phyloP scores from a whole-genome alignment of 2,888 invertebrate genomes.

The Oscheius sp. region DNA sequence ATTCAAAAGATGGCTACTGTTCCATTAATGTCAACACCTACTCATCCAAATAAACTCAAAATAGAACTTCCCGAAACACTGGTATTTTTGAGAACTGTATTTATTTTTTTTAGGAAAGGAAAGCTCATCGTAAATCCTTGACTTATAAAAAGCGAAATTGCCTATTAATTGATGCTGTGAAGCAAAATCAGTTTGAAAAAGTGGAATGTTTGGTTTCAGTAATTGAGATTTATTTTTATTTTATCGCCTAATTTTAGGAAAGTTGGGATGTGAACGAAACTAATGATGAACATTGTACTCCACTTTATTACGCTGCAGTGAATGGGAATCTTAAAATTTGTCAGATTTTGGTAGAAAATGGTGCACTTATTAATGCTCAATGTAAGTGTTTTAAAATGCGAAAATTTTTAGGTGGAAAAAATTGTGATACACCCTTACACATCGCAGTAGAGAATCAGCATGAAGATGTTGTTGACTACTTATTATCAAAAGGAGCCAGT shows the following conservation, averaged over 20 bases:
- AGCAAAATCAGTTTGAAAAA: not conserved
- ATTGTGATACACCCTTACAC: slow-evolving; percentile 42
- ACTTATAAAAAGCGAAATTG: not conserved
- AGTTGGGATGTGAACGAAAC: slow-evolving; percentile 45
- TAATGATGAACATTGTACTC: slow-evolving; percentile 37
- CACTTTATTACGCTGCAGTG: slow-evolving; percentile 40
- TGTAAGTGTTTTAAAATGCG: slow-evolving; percentile 29
- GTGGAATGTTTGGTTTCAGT: not conserved
- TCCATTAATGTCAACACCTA: not conserved
- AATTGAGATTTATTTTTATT: not conserved
- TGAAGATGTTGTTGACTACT: slow-evolving; percentile 34
- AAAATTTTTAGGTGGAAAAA: slow-evolving; percentile 31
- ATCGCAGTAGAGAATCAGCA: slow-evolving; percentile 36
- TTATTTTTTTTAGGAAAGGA: not conserved
- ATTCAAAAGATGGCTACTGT: not conserved
- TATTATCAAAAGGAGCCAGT: slow-evolving; percentile 50
- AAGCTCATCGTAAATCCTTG: not conserved
- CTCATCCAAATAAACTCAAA: not conserved
- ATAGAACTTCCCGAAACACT: not conserved
- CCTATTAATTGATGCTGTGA: not conserved
- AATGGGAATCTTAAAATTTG: slow-evolving; percentile 34
- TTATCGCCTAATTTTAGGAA: slow-evolving; percentile 25
- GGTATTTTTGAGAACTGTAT: not conserved
- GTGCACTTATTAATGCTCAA: slow-evolving; percentile 46
- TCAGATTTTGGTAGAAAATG: slow-evolving; percentile 40